Base-by-base conservation (phyloP, 2,888 invertebrate genomes). In the Steinernema carpocapsae region DNA sequence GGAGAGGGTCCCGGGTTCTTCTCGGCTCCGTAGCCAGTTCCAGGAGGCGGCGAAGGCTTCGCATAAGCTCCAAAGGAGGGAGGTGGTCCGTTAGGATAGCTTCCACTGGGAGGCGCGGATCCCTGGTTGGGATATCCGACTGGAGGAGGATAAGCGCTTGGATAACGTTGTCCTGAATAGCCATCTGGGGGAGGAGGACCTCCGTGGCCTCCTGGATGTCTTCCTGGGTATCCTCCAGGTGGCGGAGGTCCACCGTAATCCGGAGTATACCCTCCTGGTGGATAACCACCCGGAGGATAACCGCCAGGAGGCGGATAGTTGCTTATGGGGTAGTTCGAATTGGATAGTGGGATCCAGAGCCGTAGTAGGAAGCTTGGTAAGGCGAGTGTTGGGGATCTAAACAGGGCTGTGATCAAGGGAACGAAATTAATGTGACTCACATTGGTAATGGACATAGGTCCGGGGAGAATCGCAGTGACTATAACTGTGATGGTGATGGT, bases 41-140 rank as follows among this genome's bases (percentile, higher is more conserved):
- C 56, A 26, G 56, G 26, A 26, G 56, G 26, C 17, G 56, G 56
- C 12, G 56, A 12, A 6, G 56, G 56, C 56, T 56, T 56, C 56
- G 56, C 22, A 26, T 56, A 56, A 6, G 22, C 56, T n/a, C n/a
- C n/a, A n/a, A n/a, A n/a, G n/a, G n/a, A n/a, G n/a, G n/a, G n/a
- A n/a, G n/a, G n/a, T n/a, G n/a, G n/a, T n/a, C n/a, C n/a, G n/a
- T n/a, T n/a, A n/a, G n/a, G n/a, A n/a, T n/a, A n/a, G n/a, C n/a
- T n/a, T 26, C 56, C 56, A 1, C 24, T 24, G 6, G 26, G 56
- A 24, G 56, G 56, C 14, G 56, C 24, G 4, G 56, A 6, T 14
- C 56, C 56, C 22, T 56, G 56, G 12, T 24, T 22, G 6, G 56
- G 56, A 56, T 56, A 56, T 22, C 56, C 56, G 22, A 17, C 48